Base-by-base conservation (phyloP, 2,888 invertebrate species). In the Agrochola macilenta region DNA sequence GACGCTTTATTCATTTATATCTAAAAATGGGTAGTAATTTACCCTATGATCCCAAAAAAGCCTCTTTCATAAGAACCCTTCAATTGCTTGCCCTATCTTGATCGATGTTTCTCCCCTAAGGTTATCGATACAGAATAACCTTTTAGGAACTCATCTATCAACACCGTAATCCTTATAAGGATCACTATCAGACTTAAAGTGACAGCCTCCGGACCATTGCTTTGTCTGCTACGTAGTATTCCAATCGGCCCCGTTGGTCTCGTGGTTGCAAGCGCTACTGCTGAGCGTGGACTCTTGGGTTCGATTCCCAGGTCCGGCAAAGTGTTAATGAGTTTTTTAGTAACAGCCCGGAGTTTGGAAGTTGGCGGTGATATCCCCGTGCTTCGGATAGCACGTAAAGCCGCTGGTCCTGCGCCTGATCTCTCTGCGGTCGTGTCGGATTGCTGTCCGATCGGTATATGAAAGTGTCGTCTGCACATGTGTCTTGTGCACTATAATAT, bases 61-160 rank as follows among this genome's bases (percentile, higher is more conserved):
- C 63, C 26, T 20, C 26, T 65, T 66, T 54, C 5, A 82, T 26
- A 74, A 78, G 63, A 85, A 71, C 70, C 68, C 73, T 82, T 64
- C 63, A 77, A 85, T 70, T 77, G 85, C 60, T 74, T 43, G 20
- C 39, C 60, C 68, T 70, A 69, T 64, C 66, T 30, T 83, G 83
- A 83, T 83, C 71, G 83, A 83, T 85, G 86, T 61, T 78, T 58
- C 46, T 65, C 52, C 69, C 82, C 52, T 43, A 65, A 52, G 49
- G 54, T 82, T 76, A 85, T 76, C 58, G 81, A 81, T 76, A 85
- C 60, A 81, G 26, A 76, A 71, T 77, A 71, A 57, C 68, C 70
- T 77, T 82, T 82, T 61, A 74, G 49, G 14, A 54, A 3, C 63
- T 69, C 82, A 71, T 85, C 60, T 64, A 78, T 71, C 74, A 78